Conservation (phyloP, 2,113 vertebrate genomes). For the Ammodytes dubius region DNA sequence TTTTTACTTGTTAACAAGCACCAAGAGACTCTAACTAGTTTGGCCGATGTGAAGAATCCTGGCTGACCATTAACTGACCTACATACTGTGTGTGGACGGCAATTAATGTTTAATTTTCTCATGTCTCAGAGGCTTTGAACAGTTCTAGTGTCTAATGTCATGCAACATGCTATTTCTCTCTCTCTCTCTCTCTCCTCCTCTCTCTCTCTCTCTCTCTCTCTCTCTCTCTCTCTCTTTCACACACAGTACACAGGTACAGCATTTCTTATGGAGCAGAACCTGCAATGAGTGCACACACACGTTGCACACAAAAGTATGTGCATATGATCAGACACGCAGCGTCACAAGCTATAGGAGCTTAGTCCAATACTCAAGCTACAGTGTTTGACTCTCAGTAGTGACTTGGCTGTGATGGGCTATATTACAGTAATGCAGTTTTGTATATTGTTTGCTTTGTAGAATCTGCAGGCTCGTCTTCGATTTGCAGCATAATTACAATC, state of each 20-base stretch:
- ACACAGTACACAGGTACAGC: background rate
- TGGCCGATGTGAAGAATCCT: slow-evolving; percentile 38
- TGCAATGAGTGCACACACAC: background rate
- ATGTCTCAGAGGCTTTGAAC: slow-evolving; percentile 40
- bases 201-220: too few relatives aligned
- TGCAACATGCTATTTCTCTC: background rate
- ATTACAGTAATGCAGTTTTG: too few relatives aligned
- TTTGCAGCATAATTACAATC: too few relatives aligned
- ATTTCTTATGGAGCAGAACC: background rate
- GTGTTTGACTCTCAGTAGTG: too few relatives aligned
- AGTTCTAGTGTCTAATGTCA: slow-evolving; percentile 46
- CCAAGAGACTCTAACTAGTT: slow-evolving; percentile 19
- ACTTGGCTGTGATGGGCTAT: too few relatives aligned
- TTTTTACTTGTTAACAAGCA: slow-evolving; percentile 44
- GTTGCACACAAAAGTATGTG: background rate
- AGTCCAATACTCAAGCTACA: too few relatives aligned
- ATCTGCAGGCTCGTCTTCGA: too few relatives aligned
- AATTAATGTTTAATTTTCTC: slow-evolving; percentile 56
- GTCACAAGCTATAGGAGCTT: too few relatives aligned
- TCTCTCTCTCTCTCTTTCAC: background rate
- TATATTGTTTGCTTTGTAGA: too few relatives aligned
- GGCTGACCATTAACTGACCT: slow-evolving; percentile 49
- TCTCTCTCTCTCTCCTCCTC: too few relatives aligned
- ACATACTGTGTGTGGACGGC: slow-evolving; percentile 20
- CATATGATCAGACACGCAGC: background rate